Evolutionary conservation across 2,797 vertebrate species (phyloP).

Genomic region (Eremophila alpestris): DNA sequence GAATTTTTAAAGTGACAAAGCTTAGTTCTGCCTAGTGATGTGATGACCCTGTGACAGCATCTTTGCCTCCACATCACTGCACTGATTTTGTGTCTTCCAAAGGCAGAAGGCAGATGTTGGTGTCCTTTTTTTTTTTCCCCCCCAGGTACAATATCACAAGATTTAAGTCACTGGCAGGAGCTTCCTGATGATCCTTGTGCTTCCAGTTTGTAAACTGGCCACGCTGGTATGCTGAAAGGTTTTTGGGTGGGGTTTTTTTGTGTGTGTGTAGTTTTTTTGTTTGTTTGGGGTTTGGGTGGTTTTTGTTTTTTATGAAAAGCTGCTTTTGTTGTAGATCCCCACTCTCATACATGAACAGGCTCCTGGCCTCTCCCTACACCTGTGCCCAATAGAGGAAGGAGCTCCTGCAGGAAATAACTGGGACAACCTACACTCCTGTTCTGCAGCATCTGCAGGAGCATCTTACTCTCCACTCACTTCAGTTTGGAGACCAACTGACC

Average conservation of each 20-base stretch:
- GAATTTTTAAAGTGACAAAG: conserved; percentile 9
- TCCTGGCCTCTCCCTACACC: not conserved
- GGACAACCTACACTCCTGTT: not conserved
- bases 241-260: too few species aligned
- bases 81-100: not conserved
- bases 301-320: not conserved
- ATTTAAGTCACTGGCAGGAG: not conserved
- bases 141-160: not conserved
- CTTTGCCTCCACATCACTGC: not conserved
- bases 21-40: not conserved
- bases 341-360: not conserved
- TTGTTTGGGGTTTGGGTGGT: too few species aligned
- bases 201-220: not conserved
- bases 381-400: not conserved
- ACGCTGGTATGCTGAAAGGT: not conserved
- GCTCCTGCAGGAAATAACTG: not conserved
- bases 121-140: too few species aligned
- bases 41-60: not conserved
- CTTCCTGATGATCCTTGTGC: not conserved
- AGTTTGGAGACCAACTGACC: not conserved
- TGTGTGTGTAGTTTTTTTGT: too few species aligned
- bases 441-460: not conserved
- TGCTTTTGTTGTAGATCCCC: not conserved
- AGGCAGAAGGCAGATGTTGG: not conserved
- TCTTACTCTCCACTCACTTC: not conserved